These are phyloP conservation scores for Stegophylla sp. DNA, from an alignment of 2,888 invertebrate species.

Conservation along the genomic window DNA sequence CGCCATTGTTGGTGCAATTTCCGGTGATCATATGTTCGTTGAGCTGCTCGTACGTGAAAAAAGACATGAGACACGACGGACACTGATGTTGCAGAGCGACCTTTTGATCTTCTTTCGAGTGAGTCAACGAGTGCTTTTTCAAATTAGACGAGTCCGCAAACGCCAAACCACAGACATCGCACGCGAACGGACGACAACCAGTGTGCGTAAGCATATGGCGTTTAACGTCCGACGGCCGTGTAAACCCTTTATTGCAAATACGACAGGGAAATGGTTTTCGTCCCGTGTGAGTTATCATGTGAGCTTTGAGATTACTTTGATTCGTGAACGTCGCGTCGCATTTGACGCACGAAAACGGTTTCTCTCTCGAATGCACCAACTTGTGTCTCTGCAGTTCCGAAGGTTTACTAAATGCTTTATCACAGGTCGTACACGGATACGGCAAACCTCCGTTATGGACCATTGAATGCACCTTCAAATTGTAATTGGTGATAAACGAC, in stretches of 20 bases:
- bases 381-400: conserved; percentile 63
- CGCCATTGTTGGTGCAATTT: conserved; percentile 41
- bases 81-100: conserved; percentile 38
- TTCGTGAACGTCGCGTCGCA: conserved; percentile 62
- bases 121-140: conserved; percentile 73
- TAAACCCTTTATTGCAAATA: conserved; percentile 62
- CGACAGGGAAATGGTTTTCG: conserved; percentile 61
- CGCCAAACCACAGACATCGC: conserved; percentile 69
- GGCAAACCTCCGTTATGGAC: conserved; percentile 62
- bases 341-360: conserved; percentile 62
- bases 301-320: conserved; percentile 61
- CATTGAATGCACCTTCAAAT: conserved; percentile 62
- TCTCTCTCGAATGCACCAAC: conserved; percentile 62
- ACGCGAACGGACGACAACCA: conserved; percentile 71
- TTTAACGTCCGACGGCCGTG: conserved; percentile 62
- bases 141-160: conserved; percentile 74
- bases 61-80: conserved; percentile 33
- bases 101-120: conserved; percentile 64
- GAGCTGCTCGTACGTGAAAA: conserved; percentile 52
- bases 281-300: conserved; percentile 61
- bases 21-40: conserved; percentile 53
- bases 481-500: conserved; percentile 62
- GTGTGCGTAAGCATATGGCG: conserved; percentile 72
- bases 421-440: conserved; percentile 62
- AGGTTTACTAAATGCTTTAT: conserved; percentile 63